A percentile compares a stretch with the other conserved stretches of the same genome.
phyloP scores from a whole-genome alignment of 2,797 vertebrate species.

The Echiichthys vipera region DNA sequence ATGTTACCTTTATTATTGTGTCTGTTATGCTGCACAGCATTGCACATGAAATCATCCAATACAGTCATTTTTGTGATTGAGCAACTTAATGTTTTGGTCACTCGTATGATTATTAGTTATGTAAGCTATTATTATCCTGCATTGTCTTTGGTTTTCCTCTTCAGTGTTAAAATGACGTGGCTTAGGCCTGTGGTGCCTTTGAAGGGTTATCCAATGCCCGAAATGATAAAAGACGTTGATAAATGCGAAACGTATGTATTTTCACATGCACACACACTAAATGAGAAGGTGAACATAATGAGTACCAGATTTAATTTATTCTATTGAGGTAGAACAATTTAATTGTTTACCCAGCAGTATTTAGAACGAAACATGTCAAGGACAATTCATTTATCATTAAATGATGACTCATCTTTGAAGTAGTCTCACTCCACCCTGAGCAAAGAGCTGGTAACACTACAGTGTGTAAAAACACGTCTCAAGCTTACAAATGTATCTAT shows the following conservation, averaged over 20 bases:
- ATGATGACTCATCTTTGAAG: slow-evolving; percentile 6
- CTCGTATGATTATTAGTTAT: background rate
- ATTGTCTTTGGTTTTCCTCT: slow-evolving; percentile 3
- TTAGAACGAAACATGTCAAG: background rate
- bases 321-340: background rate
- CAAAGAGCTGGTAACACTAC: background rate
- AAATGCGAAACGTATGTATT: background rate
- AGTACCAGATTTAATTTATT: background rate
- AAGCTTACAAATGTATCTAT: too few species aligned
- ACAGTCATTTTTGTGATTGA: too few species aligned
- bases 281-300: background rate
- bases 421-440: slow-evolving; percentile 2
- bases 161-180: fast-evolving
- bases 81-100: background rate
- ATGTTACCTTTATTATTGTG: background rate
- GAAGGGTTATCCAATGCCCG: background rate
- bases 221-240: background rate
- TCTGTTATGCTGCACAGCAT: background rate
- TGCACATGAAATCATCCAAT: background rate
- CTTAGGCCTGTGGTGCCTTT: background rate
- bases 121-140: background rate
- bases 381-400: background rate
- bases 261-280: background rate
- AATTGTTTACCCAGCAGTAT: background rate
- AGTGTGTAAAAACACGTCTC: background rate